Conservation (phyloP, 2,797 vertebrate species). For the Myioborus miniatus region DNA sequence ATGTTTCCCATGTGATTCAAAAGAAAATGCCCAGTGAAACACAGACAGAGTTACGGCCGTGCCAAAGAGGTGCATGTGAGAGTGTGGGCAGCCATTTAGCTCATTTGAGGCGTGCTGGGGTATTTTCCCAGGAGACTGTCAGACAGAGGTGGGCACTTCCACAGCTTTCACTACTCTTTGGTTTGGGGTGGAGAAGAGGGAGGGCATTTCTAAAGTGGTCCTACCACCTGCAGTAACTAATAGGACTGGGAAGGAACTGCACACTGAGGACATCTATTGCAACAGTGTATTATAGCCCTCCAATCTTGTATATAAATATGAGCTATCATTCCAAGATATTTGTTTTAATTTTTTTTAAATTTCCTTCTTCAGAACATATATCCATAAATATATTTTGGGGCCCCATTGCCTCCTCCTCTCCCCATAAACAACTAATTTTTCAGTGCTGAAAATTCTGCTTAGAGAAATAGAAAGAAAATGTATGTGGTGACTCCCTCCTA, state of each 20-base stretch:
- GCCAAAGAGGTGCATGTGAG: not conserved
- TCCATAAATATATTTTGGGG: constrained; percentile 17
- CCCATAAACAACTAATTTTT: not conserved
- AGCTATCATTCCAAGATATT: not conserved
- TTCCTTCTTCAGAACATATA: not conserved
- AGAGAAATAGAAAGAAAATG: constrained; percentile 9
- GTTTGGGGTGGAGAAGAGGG: not conserved
- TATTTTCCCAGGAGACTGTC: not conserved
- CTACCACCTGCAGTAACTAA: not conserved
- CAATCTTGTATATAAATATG: not conserved
- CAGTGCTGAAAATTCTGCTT: not conserved
- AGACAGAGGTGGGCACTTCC: not conserved
- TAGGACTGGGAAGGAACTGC: not conserved
- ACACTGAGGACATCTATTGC: constrained; percentile 47
- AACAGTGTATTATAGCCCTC: constrained; percentile 24
- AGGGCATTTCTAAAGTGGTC: not conserved
- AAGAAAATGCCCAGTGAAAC: not conserved
- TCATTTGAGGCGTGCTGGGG: not conserved
- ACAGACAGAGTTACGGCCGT: not conserved
- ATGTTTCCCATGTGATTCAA: not conserved
- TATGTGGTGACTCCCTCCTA: not conserved
- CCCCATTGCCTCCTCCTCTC: constrained; percentile 59
- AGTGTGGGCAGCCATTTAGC: not conserved
- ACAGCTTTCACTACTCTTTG: constrained; percentile 19
- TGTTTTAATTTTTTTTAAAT: not conserved